Percentiles rank a stretch among this genome's conserved stretches.
Evolutionary conservation across 2,113 vertebrate genomes (phyloP).

Genomic region (Dascyllus trimaculatus): DNA sequence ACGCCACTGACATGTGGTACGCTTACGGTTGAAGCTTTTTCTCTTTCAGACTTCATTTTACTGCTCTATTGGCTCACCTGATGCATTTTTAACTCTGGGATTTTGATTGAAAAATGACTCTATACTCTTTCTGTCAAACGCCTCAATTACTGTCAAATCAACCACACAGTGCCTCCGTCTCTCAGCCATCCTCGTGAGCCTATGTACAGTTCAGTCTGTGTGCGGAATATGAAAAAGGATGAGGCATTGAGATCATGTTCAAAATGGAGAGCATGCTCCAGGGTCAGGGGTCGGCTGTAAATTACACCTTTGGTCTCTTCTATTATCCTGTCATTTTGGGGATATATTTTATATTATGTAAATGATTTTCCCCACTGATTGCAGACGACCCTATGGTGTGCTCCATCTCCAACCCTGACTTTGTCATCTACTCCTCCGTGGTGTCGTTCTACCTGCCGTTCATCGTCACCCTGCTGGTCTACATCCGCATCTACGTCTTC

Average conservation of each 20-base stretch:
- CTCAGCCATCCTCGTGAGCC: background rate
- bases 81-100: constrained; percentile 6
- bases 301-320: background rate
- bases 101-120: constrained; percentile 32
- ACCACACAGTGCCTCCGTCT: background rate
- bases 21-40: constrained; percentile 4
- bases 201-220: background rate
- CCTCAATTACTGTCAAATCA: constrained; percentile 32
- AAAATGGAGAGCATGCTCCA: background rate
- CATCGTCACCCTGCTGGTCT: constrained; percentile 92
- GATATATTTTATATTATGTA: too few species aligned
- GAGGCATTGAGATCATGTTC: background rate
- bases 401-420: constrained; percentile 96
- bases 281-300: constrained; percentile 26
- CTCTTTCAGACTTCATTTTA: constrained; percentile 20
- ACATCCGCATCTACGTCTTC: constrained; percentile 93
- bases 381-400: constrained; percentile 91
- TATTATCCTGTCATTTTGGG: background rate
- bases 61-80: constrained; percentile 6
- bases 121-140: background rate
- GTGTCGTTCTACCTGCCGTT: constrained; percentile 97
- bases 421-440: constrained; percentile 95
- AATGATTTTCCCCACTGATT: constrained; percentile 7
- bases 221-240: constrained; percentile 13
- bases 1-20: constrained; percentile 22